Base-by-base conservation (phyloP, 2,888 invertebrate genomes). In the Synanthedon myopaeformis region DNA sequence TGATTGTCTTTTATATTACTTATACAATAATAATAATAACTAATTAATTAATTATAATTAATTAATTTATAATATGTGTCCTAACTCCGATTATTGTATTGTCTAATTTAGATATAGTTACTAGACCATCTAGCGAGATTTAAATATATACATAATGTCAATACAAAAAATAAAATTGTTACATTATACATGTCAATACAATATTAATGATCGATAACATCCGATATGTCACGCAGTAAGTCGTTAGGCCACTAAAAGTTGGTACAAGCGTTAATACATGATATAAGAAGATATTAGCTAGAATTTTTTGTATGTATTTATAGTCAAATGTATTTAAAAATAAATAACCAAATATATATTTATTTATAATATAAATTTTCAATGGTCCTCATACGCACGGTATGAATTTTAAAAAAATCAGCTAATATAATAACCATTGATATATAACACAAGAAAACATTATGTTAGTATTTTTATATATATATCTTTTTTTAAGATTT, bases 201-300 rank as follows among this genome's bases (percentile, higher is more conserved):
- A 60, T 59, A 72, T 35, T 45, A 45, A 13, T 45, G 45, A 45
- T 45, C 45, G 45, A 45, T 45, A 63, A 70, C 69, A 72, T 76
- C 64, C 81, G 85, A 85, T 85, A 85, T 85, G 85, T 85, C 69
- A 82, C 82, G 82, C 82, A 77, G 74, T 76, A 45, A 45, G n/a
- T 45, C 4, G 45, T 74, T 82, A 84, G 80, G 82, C 82, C 81
- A 74, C 75, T 56, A 61, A 73, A 76, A 68, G 62, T 66, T 67
- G 59, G 59, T 71, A 65, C 58, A 64, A 54, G 58, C 59, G 52
- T 55, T 56, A 51, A 55, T 45, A 45, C 13, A 14, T 45, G 45
- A 45, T 45, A 14, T 45, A 45, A 14, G 12, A 23, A 28, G 28
- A 53, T 42, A 45, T 35, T 35, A 35, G 35, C 35, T 35, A 35